A percentile compares a stretch with the other conserved stretches of the same genome.
These are phyloP conservation scores for Agrochola lota DNA, from an alignment of 2,888 invertebrate genomes.

Conservation along the genomic window DNA sequence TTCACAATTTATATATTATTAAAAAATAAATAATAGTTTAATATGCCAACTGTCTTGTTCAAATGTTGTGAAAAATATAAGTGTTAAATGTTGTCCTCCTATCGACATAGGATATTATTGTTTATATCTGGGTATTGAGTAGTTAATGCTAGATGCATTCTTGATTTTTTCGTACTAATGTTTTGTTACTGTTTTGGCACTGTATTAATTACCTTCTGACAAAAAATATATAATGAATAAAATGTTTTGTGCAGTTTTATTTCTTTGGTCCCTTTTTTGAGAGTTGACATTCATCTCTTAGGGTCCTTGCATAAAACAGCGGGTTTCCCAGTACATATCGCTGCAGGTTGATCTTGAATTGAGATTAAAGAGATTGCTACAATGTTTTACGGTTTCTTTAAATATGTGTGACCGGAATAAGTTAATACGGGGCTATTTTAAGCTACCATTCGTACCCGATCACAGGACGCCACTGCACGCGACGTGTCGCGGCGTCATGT, in stretches of 20 bases:
- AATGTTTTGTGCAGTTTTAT: slow-evolving; percentile 83
- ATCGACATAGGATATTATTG: slow-evolving; percentile 81
- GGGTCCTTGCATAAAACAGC: too few species aligned
- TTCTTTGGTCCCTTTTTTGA: slow-evolving; percentile 57
- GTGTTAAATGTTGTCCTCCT: slow-evolving; percentile 87
- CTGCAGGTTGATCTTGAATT: too few species aligned
- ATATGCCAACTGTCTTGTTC: slow-evolving; percentile 87
- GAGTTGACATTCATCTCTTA: neutral
- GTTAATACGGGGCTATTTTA: too few species aligned
- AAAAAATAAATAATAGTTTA: slow-evolving; percentile 65
- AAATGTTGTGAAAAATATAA: slow-evolving; percentile 87
- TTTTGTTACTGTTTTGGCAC: slow-evolving; percentile 90
- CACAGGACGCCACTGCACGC: too few species aligned
- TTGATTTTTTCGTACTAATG: slow-evolving; percentile 90
- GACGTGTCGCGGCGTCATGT: too few species aligned
- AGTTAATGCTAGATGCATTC: slow-evolving; percentile 90
- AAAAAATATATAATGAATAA: slow-evolving; percentile 90
- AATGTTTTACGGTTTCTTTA: too few species aligned
- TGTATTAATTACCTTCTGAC: slow-evolving; percentile 91
- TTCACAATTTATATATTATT: slow-evolving; percentile 82
- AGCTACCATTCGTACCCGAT: too few species aligned
- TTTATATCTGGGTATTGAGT: slow-evolving; percentile 83
- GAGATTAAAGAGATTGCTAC: too few species aligned
- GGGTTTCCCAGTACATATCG: too few species aligned
- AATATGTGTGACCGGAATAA: too few species aligned